Percentiles rank a stretch among this genome's conserved stretches.
phyloP scores from a whole-genome alignment of 2,888 invertebrate genomes.

The Antitype chi region DNA sequence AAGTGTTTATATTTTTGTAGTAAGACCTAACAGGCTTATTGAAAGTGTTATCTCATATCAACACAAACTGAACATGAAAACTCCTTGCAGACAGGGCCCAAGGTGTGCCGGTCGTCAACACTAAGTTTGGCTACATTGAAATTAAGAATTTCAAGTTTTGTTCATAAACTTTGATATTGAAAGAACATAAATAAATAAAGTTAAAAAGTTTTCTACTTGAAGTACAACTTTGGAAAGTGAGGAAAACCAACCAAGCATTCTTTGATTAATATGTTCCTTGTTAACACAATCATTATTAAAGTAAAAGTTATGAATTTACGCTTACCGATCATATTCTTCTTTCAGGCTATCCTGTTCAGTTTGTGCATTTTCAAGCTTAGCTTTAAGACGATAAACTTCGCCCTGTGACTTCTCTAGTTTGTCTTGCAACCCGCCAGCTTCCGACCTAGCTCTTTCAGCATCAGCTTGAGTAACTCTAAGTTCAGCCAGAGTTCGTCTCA shows the following conservation, averaged over 20 bases:
- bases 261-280: constrained; percentile 5
- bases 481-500: constrained; percentile 97
- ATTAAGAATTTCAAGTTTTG: constrained; percentile 7
- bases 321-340: constrained; percentile 96
- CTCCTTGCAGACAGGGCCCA: not conserved
- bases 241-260: constrained; percentile 15
- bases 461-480: constrained; percentile 97
- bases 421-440: constrained; percentile 96
- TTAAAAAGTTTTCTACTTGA: constrained; percentile 1
- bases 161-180: constrained; percentile 21
- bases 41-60: not conserved
- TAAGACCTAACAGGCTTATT: not conserved
- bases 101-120: not conserved
- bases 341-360: constrained; percentile 98
- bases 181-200: constrained; percentile 40
- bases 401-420: constrained; percentile 98
- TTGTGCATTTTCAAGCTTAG: constrained; percentile 98
- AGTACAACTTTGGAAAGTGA: constrained; percentile 27
- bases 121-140: not conserved
- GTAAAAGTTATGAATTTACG: constrained; percentile 26
- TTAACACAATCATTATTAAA: constrained; percentile 1
- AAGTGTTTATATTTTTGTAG: not conserved
- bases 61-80: not conserved
- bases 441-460: constrained; percentile 95
- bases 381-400: constrained; percentile 98